Percentiles rank a stretch among this genome's conserved stretches.
Conservation (phyloP, 2,113 vertebrate species). For the Microcebus tavaratra region DNA sequence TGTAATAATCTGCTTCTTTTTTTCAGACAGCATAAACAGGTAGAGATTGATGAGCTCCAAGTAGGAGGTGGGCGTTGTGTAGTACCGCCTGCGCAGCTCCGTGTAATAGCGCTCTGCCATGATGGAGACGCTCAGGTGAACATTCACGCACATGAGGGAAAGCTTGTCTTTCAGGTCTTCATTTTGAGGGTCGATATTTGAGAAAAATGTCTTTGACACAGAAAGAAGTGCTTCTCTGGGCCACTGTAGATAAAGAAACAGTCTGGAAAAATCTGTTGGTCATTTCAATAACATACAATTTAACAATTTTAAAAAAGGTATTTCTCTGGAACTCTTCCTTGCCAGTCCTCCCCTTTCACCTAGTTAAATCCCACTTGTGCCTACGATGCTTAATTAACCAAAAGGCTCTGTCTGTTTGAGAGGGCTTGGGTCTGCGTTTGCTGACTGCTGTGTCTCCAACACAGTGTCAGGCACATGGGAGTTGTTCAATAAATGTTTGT, state of each 20-base stretch:
- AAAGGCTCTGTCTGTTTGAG: background rate
- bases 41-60: constrained; percentile 93
- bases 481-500: background rate
- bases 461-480: background rate
- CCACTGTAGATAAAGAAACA: constrained; percentile 81
- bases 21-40: constrained; percentile 87
- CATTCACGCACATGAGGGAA: constrained; percentile 90
- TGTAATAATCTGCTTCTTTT: constrained; percentile 86
- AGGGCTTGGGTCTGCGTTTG: background rate
- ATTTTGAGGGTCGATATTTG: constrained; percentile 84
- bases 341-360: background rate
- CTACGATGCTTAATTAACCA: background rate
- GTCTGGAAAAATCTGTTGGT: background rate
- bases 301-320: background rate
- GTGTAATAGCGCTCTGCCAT: constrained; percentile 89
- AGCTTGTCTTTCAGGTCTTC: constrained; percentile 87
- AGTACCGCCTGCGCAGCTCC: constrained; percentile 89
- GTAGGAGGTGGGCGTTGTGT: constrained; percentile 92
- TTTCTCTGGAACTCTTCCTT: background rate
- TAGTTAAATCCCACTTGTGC: background rate
- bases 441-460: background rate
- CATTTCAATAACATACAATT: background rate
- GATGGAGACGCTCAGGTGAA: constrained; percentile 88
- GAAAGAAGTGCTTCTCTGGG: constrained; percentile 90
- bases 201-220: constrained; percentile 89